These are phyloP conservation scores for Prionace glauca DNA, from an alignment of 2,797 vertebrate species.

Conservation along the genomic window DNA sequence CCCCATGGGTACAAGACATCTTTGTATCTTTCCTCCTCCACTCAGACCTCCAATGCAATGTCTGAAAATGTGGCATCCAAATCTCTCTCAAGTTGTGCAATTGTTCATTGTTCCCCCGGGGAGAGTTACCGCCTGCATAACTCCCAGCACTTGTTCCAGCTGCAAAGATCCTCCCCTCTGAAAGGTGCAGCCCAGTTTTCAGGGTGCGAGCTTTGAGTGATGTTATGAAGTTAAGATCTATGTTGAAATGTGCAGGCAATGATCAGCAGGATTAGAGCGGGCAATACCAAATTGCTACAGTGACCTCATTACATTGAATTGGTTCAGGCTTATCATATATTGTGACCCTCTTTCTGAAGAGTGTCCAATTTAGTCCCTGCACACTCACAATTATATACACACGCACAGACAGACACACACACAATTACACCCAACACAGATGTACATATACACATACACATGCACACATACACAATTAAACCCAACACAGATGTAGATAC, in stretches of 20 bases:
- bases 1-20: too few relatives aligned
- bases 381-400: background rate
- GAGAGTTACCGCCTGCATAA: too few relatives aligned
- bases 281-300: background rate
- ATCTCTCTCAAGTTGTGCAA: too few relatives aligned
- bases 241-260: background rate
- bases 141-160: background rate
- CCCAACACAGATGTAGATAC: background rate
- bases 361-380: too few relatives aligned
- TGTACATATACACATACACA: background rate
- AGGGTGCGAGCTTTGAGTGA: background rate
- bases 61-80: too few relatives aligned
- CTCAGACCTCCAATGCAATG: too few relatives aligned
- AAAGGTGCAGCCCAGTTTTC: background rate
- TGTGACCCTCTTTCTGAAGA: background rate
- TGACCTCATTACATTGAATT: background rate
- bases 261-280: background rate
- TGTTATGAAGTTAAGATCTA: background rate
- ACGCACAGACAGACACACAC: background rate
- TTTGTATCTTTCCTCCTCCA: too few relatives aligned
- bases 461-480: background rate
- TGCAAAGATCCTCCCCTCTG: background rate
- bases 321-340: background rate
- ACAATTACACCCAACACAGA: background rate
- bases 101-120: too few relatives aligned